phyloP scores from a whole-genome alignment of 2,888 invertebrate genomes.

The Sycophila texana region DNA sequence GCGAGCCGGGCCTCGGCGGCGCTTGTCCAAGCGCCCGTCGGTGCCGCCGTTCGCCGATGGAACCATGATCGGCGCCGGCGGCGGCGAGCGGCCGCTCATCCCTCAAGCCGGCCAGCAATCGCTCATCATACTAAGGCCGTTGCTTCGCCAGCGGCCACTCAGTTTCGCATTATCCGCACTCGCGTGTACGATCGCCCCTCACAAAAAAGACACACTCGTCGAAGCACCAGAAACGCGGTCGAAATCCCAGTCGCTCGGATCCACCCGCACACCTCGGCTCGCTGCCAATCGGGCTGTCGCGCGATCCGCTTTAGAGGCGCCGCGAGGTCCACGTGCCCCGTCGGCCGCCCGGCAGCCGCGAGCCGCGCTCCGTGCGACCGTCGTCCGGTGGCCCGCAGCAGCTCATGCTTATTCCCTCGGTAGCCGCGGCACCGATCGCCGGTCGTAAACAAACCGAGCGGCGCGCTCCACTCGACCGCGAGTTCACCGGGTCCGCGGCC shows the following conservation, averaged over 20 bases:
- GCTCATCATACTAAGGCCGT: not conserved
- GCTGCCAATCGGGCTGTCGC: not conserved
- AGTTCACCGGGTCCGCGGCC: not conserved
- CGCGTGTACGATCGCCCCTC: not conserved
- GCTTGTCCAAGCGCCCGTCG: constrained; percentile 35
- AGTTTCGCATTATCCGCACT: constrained; percentile 1
- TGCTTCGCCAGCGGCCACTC: not conserved
- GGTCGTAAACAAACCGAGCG: constrained; percentile 1
- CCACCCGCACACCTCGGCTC: not conserved
- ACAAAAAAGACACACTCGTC: not conserved
- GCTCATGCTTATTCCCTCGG: not conserved
- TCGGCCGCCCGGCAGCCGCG: not conserved
- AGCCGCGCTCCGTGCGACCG: not conserved
- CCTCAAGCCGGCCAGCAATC: constrained; percentile 35
- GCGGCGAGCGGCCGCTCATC: constrained; percentile 7
- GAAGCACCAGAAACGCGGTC: not conserved
- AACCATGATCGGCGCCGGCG: constrained; percentile 28
- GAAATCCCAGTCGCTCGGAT: not conserved
- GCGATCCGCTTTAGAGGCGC: not conserved
- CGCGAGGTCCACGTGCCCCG: not conserved
- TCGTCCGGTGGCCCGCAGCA: not conserved
- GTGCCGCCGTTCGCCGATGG: constrained; percentile 19
- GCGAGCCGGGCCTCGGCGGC: constrained; percentile 47
- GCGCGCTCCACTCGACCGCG: not conserved
- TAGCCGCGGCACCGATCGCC: not conserved